Percentiles rank a stretch among this genome's conserved stretches.
phyloP scores from a whole-genome alignment of 1,140 invertebrate species.

The Chelonus insularis region DNA sequence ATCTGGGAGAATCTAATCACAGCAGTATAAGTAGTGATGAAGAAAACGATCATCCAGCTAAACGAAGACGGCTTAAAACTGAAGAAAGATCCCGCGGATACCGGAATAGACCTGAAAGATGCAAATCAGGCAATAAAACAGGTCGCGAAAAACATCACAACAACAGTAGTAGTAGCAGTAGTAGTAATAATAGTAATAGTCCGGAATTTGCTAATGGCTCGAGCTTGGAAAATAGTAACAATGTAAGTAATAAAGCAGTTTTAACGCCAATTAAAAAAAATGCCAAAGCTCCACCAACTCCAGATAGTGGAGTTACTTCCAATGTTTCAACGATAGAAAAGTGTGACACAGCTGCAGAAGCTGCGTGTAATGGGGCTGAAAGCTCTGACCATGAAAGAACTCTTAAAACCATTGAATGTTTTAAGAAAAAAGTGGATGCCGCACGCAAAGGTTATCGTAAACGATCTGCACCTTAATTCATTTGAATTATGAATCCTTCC shows the following conservation, averaged over 20 bases:
- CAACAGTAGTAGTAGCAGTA: constrained; percentile 23
- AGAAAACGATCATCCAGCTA: constrained; percentile 11
- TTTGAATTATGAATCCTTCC: constrained; percentile 24
- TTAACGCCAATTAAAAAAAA: constrained; percentile 37
- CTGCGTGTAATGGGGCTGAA: constrained; percentile 30
- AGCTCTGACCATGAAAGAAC: constrained; percentile 46
- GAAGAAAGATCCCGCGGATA: constrained; percentile 26
- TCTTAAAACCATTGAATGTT: constrained; percentile 38
- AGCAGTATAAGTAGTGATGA: constrained; percentile 37
- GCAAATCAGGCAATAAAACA: constrained; percentile 39
- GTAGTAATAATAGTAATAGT: not conserved
- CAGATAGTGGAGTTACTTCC: constrained; percentile 52
- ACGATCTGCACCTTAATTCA: constrained; percentile 33
- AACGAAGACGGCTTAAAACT: not conserved
- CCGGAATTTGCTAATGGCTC: too few relatives aligned
- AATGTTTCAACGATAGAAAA: constrained; percentile 47
- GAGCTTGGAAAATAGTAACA: not conserved
- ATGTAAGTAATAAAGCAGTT: not conserved
- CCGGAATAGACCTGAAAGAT: constrained; percentile 30
- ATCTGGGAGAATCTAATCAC: constrained; percentile 39
- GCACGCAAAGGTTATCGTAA: constrained; percentile 47
- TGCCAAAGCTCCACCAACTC: constrained; percentile 36
- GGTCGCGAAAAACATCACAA: constrained; percentile 18
- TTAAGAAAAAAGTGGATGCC: constrained; percentile 46
- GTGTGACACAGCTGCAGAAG: constrained; percentile 27